Percentiles rank a stretch among this genome's conserved stretches.
Conservation (phyloP, 2,888 invertebrate species). For the Esperia sulphurella region DNA sequence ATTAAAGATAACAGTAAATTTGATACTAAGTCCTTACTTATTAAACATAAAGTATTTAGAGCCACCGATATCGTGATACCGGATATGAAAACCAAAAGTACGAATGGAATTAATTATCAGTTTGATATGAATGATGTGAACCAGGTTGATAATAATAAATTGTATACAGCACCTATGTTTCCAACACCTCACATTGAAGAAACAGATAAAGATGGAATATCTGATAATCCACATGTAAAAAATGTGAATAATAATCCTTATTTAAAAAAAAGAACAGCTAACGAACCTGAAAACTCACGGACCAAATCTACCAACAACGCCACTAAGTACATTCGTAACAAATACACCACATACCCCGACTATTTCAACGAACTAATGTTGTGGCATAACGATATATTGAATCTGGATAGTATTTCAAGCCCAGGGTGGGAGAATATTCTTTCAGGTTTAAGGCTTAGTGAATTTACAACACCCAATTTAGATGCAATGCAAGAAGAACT, state of each 20-base stretch:
- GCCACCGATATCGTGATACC: too few relatives aligned
- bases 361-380: slow-evolving; percentile 42
- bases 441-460: slow-evolving; percentile 13
- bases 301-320: too few relatives aligned
- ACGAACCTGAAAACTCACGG: background rate
- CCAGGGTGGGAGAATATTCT: slow-evolving; percentile 25
- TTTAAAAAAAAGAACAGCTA: background rate
- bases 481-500: slow-evolving; percentile 21
- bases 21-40: too few relatives aligned
- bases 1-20: too few relatives aligned
- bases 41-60: too few relatives aligned
- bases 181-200: background rate
- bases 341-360: slow-evolving; percentile 15
- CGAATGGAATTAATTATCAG: too few relatives aligned
- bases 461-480: slow-evolving; percentile 21
- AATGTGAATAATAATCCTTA: background rate
- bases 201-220: background rate
- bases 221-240: too few relatives aligned
- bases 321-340: slow-evolving; percentile 8
- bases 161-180: background rate
- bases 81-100: too few relatives aligned
- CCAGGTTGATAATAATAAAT: too few relatives aligned
- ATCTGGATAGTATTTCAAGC: slow-evolving; percentile 23
- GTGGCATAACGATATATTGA: slow-evolving; percentile 44
- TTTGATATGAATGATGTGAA: too few relatives aligned